Percentiles rank a stretch among this genome's conserved stretches.
Evolutionary conservation across 1,140 invertebrate species (phyloP).

Genomic region (Papilio aristodemus): DNA sequence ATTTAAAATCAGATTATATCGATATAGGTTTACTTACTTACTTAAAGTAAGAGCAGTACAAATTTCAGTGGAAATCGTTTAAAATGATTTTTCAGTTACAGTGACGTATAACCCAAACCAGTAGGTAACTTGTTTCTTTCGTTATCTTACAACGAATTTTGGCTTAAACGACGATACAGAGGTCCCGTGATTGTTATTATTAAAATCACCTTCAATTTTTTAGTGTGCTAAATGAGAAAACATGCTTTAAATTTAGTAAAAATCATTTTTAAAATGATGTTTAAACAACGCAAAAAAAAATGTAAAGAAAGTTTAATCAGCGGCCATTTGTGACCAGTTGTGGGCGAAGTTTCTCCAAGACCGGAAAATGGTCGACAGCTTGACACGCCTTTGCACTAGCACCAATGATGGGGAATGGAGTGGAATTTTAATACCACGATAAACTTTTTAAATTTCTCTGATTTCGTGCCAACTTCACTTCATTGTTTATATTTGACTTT

Average conservation of each 20-base stretch:
- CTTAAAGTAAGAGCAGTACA: no score
- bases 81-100: background rate
- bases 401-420: slow-evolving; percentile 34
- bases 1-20: no score
- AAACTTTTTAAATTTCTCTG: slow-evolving; percentile 27
- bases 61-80: no score
- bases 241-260: background rate
- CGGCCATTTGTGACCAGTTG: slow-evolving; percentile 33
- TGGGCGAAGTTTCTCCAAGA: slow-evolving; percentile 31
- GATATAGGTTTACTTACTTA: no score
- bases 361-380: slow-evolving; percentile 33
- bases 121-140: no score
- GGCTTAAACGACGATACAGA: no score
- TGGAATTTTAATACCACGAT: slow-evolving; percentile 34
- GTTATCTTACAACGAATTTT: no score
- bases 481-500: slow-evolving; percentile 18
- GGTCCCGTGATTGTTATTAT: no score
- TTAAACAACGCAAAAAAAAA: slow-evolving; percentile 10
- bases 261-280: background rate
- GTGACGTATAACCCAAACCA: no score
- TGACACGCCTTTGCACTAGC: slow-evolving; percentile 34
- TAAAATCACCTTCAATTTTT: no score
- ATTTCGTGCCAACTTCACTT: slow-evolving; percentile 25
- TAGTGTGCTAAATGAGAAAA: no score
- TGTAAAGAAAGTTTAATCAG: slow-evolving; percentile 31